Conservation (phyloP, 1,140 invertebrate genomes). For the Drosophila aff. region DNA sequence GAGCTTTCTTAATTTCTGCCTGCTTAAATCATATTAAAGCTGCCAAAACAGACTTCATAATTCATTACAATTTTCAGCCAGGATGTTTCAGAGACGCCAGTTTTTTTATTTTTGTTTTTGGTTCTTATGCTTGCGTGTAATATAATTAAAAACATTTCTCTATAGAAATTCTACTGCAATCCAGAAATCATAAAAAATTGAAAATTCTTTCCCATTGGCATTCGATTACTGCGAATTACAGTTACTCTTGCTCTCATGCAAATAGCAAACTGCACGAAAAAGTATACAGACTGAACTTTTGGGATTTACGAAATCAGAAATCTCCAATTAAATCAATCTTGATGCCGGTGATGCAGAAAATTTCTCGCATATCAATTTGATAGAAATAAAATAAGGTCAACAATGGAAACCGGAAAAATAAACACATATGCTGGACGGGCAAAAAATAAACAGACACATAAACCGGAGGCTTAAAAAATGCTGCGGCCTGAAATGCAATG, state of each 20-base stretch:
- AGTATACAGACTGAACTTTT: not conserved
- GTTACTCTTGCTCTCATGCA: not conserved
- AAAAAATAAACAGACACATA: constrained; percentile 12
- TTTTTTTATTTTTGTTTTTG: not conserved
- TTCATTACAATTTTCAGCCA: constrained; percentile 12
- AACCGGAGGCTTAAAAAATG: constrained; percentile 21
- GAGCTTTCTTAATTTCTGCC: constrained; percentile 11
- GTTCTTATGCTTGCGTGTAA: not conserved
- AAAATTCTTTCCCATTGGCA: not conserved
- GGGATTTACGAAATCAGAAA: constrained; percentile 18
- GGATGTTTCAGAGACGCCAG: not conserved
- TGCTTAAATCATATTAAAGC: constrained; percentile 34
- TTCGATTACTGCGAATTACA: not conserved
- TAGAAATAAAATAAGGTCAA: constrained; percentile 23
- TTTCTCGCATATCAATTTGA: constrained; percentile 34
- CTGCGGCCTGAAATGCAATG: constrained; percentile 15
- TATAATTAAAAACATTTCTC: constrained; percentile 24
- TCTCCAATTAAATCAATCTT: constrained; percentile 44
- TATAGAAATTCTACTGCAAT: constrained; percentile 3
- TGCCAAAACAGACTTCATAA: constrained; percentile 9
- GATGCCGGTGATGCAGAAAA: constrained; percentile 16
- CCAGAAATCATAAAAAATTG: not conserved
- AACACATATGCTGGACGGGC: constrained; percentile 24
- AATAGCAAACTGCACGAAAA: not conserved
- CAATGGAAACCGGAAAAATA: constrained; percentile 28